Base-by-base conservation (phyloP, 2,797 vertebrate genomes). In the Gobionotothen gibberifrons region DNA sequence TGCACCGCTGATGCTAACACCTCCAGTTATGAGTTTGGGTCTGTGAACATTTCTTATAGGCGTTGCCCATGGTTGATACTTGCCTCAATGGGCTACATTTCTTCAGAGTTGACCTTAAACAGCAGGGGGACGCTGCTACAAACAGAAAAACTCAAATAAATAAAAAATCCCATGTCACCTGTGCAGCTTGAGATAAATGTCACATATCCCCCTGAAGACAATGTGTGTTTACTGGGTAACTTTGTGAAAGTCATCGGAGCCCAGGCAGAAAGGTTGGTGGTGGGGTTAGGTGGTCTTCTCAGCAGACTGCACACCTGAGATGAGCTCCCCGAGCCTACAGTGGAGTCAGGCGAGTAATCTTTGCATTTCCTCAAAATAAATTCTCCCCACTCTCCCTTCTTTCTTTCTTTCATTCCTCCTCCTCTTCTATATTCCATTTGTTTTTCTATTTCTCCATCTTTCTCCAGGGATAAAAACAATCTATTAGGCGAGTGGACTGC, bases 211-310 rank as follows among this genome's bases (percentile, higher is more conserved):
- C 86, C 81, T 42, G 76, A 84, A 82, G 87, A 92, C 74, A 73
- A 56, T 49, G 64, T 80, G 81, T 89, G 91, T 91, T 93, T 91
- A 88, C 83, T 64, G 85, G 69, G 75, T 72, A 88, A 89, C 89
- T 88, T 86, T 91, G 86, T 87, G 83, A 92, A 91, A 91, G 90
- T 91, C 85, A 87, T 8, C 75, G 80, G 84, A 89, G 88, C 76
- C 81, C 80, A 49, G 87, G 89, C 88, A 88, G 86, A 91, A 91
- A 93, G 91, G 90, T 90, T 75, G 88, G 85, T 12, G 65, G 16
- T 2, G 73, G 76, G 89, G 91, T 85, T 42, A 73, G 82, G 39
- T 64, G 62, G 73, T 74, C 81, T 85, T 86, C 79, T 72, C 85
- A 70, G 81, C 82, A 85, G 67, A 78, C 72, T 86, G 87, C 87